A percentile compares a stretch with the other conserved stretches of the same genome.
Evolutionary conservation across 2,888 invertebrate species (phyloP).

Genomic region (Metopia argyrocephala): DNA sequence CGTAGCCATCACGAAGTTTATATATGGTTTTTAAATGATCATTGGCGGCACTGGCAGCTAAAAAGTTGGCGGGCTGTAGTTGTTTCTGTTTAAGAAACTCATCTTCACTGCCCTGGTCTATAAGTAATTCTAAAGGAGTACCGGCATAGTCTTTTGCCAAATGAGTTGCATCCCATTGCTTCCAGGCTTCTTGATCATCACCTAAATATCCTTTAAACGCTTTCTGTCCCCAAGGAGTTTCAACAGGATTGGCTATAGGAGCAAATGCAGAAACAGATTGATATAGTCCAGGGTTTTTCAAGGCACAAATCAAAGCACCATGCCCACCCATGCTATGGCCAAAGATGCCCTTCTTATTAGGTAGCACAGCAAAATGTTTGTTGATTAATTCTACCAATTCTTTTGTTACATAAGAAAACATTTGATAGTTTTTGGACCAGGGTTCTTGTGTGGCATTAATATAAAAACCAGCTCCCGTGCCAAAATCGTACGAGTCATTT

Average conservation of each 20-base stretch:
- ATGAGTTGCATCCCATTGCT: constrained; percentile 92
- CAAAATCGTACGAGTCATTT: constrained; percentile 95
- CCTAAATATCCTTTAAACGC: constrained; percentile 91
- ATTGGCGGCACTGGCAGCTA: constrained; percentile 78
- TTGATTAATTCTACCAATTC: constrained; percentile 89
- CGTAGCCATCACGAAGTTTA: constrained; percentile 90
- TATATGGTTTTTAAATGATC: constrained; percentile 85
- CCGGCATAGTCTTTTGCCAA: constrained; percentile 90
- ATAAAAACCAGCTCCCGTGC: constrained; percentile 97
- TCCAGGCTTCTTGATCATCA: constrained; percentile 83
- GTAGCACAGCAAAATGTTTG: constrained; percentile 84
- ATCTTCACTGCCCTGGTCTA: constrained; percentile 94
- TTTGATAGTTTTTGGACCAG: constrained; percentile 94
- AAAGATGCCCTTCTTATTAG: constrained; percentile 86
- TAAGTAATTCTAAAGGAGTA: constrained; percentile 88
- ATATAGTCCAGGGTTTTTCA: constrained; percentile 94
- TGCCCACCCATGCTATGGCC: constrained; percentile 99
- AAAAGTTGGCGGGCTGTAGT: constrained; percentile 90
- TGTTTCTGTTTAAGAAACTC: constrained; percentile 87
- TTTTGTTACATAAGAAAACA: constrained; percentile 95
- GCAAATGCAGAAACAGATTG: constrained; percentile 95
- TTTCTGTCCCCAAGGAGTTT: constrained; percentile 93
- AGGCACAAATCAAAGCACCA: constrained; percentile 92
- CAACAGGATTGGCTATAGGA: constrained; percentile 93
- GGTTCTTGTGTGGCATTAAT: constrained; percentile 94